Base-by-base conservation (phyloP, 2,888 invertebrate species). In the Clivina fossor region DNA sequence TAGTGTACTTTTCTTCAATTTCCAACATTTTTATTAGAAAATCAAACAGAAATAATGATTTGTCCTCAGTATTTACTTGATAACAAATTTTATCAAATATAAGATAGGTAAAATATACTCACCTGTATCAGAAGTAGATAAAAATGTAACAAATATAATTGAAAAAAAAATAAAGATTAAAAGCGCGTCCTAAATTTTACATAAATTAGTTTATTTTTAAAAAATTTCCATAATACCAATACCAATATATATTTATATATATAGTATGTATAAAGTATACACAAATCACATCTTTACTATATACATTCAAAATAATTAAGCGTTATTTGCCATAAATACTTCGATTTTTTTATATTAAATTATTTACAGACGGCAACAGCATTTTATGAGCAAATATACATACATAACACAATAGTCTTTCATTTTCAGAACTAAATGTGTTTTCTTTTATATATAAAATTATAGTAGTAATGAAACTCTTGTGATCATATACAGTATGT, bases 221-320 rank as follows among this genome's bases (percentile, higher is more conserved):
- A 58, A 61, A 61, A 55, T 40, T 53, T 55, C 55, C 55, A 55
- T 55, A 46, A 57, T 62, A 64, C 64, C 64, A 61, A 62, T 64
- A 64, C 62, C 62, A 61, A 46, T 56, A 35, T 51, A 50, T 57
- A 58, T n/a, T n/a, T n/a, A n/a, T n/a, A n/a, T n/a, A n/a, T n/a
- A n/a, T n/a, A n/a, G n/a, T n/a, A n/a, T n/a, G n/a, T 61, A 59
- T 62, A 50, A 58, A 60, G 58, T 63, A 61, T 63, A 62, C 62
- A 62, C 61, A 61, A 62, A 63, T 63, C 63, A 63, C 63, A 63
- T 53, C 40, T 57, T 46, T 38, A 55, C 41, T 59, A 56, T 58
- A 55, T 59, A 55, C 56, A 56, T 56, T 56, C 46, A 55, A 30
- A 47, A 40, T 38, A 38, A 54, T 55, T 55, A 55, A 55, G 55